A percentile compares a stretch with the other conserved stretches of the same genome.
phyloP scores from a whole-genome alignment of 2,888 invertebrate genomes.

The Caenorhabditis sinica region DNA sequence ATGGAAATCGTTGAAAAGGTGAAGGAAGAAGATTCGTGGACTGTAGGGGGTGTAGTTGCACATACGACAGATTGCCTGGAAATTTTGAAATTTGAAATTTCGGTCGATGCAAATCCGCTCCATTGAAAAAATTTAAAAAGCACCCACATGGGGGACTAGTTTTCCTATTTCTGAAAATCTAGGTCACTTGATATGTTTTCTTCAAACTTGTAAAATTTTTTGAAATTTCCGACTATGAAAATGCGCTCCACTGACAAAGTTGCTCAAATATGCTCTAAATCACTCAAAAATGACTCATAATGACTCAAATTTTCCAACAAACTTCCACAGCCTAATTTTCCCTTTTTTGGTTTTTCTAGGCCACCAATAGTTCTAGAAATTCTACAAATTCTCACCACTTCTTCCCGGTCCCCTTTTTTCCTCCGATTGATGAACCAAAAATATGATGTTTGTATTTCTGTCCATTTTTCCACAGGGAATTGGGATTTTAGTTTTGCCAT shows the following conservation, averaged over 20 bases:
- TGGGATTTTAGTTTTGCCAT: conserved; percentile 6
- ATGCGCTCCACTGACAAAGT: no score
- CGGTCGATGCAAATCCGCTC: not conserved
- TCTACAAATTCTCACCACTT: not conserved
- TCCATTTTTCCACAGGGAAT: not conserved
- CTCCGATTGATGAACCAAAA: not conserved
- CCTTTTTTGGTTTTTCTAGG: no score
- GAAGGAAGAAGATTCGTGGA: conserved; percentile 15
- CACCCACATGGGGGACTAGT: no score
- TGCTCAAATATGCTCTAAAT: not conserved
- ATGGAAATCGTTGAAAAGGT: conserved; percentile 22
- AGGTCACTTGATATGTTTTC: no score
- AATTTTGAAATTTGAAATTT: not conserved
- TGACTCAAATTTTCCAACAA: no score
- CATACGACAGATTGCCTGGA: conserved; percentile 31
- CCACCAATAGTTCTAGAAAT: not conserved
- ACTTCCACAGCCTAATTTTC: no score
- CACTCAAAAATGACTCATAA: no score
- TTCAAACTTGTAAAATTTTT: no score
- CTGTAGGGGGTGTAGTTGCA: conserved; percentile 32
- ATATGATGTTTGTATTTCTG: not conserved
- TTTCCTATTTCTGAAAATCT: no score
- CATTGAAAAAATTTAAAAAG: no score
- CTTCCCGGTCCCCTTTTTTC: not conserved
- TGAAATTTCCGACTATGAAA: no score